Evolutionary conservation across 2,113 vertebrate species (phyloP).

Genomic region (Agapornis roseicollis): DNA sequence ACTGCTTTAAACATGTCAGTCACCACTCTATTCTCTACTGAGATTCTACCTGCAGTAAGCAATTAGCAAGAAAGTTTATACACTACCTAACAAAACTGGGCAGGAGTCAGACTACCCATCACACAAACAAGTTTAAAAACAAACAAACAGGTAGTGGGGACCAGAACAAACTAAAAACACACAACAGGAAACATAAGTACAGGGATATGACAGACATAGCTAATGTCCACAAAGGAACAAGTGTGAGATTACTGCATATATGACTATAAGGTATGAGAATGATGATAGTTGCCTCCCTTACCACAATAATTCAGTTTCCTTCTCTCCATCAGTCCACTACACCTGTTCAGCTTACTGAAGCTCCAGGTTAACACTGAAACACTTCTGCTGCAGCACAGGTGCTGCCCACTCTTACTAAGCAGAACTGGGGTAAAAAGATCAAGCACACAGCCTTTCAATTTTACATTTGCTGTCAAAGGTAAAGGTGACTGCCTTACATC

Average conservation of each 20-base stretch:
- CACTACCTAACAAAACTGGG: neutral
- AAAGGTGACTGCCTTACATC: neutral
- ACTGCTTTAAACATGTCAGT: neutral
- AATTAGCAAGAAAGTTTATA: neutral
- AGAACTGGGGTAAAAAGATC: neutral
- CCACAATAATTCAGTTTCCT: neutral
- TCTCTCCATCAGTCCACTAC: neutral
- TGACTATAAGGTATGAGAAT: neutral
- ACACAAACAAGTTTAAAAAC: neutral
- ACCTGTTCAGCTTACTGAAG: neutral
- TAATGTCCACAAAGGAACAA: neutral
- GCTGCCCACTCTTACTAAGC: neutral
- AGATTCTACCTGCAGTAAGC: neutral
- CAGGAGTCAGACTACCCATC: neutral
- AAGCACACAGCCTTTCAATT: neutral
- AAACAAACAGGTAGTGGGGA: neutral
- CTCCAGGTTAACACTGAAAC: neutral
- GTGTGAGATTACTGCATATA: neutral
- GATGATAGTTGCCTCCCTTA: neutral
- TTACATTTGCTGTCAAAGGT: neutral
- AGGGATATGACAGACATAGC: neutral
- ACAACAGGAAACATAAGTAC: neutral
- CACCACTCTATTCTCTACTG: neutral
- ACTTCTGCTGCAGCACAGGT: neutral
- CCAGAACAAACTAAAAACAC: neutral